A percentile compares a stretch with the other conserved stretches of the same genome.
Evolutionary conservation across 2,888 invertebrate species (phyloP).

Genomic region (Coelopa pilipes): DNA sequence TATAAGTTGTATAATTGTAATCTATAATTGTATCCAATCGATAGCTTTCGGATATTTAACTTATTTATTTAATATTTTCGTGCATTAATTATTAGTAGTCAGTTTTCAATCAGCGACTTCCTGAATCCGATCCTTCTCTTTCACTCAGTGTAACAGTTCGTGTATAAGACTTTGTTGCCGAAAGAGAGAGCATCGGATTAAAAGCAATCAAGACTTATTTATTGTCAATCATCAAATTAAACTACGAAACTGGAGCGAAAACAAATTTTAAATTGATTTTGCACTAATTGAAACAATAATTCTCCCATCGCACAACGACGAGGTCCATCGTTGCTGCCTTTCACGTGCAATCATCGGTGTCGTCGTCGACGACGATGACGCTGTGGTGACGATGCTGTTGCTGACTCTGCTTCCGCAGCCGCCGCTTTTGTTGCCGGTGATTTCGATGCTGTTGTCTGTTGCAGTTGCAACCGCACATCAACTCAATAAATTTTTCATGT

Average conservation of each 20-base stretch:
- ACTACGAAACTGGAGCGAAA: slow-evolving; percentile 7
- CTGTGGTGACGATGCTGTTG: not conserved
- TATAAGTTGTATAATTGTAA: not conserved
- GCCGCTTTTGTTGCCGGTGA: slow-evolving; percentile 11
- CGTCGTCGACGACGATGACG: not conserved
- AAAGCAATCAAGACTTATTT: not conserved
- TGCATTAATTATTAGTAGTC: no score
- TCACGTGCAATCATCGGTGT: no score
- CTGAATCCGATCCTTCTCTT: not conserved
- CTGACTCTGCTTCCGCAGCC: not conserved
- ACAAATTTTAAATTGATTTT: slow-evolving; percentile 29
- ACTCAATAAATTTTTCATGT: slow-evolving; percentile 47
- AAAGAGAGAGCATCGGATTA: slow-evolving; percentile 8
- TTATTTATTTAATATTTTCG: not conserved
- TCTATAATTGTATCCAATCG: not conserved
- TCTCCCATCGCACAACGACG: slow-evolving; percentile 6
- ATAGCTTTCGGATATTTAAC: not conserved
- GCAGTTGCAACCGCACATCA: slow-evolving; percentile 43
- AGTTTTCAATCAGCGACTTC: not conserved
- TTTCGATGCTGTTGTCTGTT: slow-evolving; percentile 5
- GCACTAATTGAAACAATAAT: slow-evolving; percentile 33
- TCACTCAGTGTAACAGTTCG: not conserved
- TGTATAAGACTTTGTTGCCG: not conserved
- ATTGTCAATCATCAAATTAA: slow-evolving; percentile 9
- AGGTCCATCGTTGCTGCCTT: not conserved